phyloP scores from a whole-genome alignment of 1,140 invertebrate species.

The Marisa cornuarietis region DNA sequence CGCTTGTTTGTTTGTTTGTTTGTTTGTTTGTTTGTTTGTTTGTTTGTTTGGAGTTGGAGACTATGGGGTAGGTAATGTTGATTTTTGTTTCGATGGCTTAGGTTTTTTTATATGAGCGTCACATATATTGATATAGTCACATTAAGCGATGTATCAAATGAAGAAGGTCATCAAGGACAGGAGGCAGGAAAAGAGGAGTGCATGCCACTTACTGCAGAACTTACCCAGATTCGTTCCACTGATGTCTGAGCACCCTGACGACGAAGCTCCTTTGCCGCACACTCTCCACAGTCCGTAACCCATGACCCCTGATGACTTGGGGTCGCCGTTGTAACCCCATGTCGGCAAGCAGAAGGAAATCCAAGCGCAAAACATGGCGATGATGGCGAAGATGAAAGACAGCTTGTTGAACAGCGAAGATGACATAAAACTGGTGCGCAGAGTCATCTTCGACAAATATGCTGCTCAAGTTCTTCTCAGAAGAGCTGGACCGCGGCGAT shows the following conservation, averaged over 20 bases:
- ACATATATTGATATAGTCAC: no score
- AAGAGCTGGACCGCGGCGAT: no score
- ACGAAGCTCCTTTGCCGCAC: neutral
- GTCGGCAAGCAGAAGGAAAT: slow-evolving; percentile 12
- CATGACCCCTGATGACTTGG: neutral
- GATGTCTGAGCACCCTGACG: neutral
- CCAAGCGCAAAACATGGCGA: slow-evolving; percentile 11
- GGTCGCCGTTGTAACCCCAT: neutral
- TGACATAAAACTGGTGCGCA: slow-evolving; percentile 10
- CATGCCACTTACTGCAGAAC: neutral
- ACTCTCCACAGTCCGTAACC: slow-evolving; percentile 8
- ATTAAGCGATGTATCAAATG: no score
- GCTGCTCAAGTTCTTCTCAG: neutral
- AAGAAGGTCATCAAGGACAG: no score
- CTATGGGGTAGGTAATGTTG: no score
- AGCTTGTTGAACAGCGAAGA: slow-evolving; percentile 11
- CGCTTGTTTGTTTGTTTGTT: no score
- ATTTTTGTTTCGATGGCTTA: no score
- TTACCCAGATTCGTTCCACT: slow-evolving; percentile 8
- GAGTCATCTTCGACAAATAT: slow-evolving; percentile 2
- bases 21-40: no score
- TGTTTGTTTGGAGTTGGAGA: no score
- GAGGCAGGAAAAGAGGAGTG: no score
- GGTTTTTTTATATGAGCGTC: no score
- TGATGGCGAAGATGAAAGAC: slow-evolving; percentile 4